These are phyloP conservation scores for Lepus europaeus DNA, from an alignment of 2,113 vertebrate genomes.

Conservation along the genomic window DNA sequence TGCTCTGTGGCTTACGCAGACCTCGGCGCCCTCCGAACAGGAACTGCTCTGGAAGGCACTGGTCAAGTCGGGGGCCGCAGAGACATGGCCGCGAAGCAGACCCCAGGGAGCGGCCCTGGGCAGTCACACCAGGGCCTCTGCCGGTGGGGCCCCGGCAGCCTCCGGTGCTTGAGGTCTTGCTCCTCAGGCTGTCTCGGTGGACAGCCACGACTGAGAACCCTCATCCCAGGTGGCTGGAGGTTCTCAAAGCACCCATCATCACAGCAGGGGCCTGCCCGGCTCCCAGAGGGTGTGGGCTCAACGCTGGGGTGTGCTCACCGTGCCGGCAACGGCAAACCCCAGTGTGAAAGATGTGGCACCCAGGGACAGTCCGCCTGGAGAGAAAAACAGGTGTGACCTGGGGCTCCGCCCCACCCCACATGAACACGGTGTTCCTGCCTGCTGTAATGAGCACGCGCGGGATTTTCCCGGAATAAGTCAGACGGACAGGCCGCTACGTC, in stretches of 20 bases:
- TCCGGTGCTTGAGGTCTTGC: neutral
- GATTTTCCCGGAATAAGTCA: neutral
- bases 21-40: neutral
- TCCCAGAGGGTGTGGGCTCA: neutral
- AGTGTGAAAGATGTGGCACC: neutral
- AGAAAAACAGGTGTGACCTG: neutral
- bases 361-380: neutral
- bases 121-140: neutral
- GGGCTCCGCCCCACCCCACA: neutral
- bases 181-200: neutral
- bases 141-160: neutral
- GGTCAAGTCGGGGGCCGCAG: too few species aligned
- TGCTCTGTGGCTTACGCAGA: neutral
- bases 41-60: neutral
- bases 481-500: neutral
- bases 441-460: neutral
- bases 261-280: neutral
- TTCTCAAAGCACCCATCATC: neutral
- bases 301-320: neutral
- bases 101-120: neutral
- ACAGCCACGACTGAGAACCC: neutral
- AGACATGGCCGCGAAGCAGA: too few species aligned
- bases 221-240: neutral
- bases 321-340: too few species aligned
- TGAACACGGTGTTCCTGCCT: neutral